These are phyloP conservation scores for Pangasius macronema DNA, from an alignment of 2,797 vertebrate genomes.

Conservation along the genomic window DNA sequence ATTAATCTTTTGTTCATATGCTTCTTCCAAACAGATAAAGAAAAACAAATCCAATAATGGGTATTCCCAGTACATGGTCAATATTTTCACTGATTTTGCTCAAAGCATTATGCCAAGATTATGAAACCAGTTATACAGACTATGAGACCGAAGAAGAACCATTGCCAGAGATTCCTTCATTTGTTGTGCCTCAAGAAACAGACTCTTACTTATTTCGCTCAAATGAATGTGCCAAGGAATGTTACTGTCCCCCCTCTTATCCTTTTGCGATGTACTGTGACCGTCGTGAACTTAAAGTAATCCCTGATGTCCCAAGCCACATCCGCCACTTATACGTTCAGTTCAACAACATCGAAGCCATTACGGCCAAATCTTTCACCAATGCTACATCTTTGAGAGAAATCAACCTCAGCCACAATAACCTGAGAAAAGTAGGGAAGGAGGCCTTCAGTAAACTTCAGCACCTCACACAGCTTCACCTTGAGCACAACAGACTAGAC, in stretches of 20 bases:
- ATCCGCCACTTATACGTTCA: slow-evolving; percentile 59
- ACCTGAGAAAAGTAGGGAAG: slow-evolving; percentile 69
- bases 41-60: slow-evolving; percentile 65
- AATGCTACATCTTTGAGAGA: slow-evolving; percentile 64
- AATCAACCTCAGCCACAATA: slow-evolving; percentile 81
- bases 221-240: slow-evolving; percentile 66
- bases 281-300: slow-evolving; percentile 72
- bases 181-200: not conserved
- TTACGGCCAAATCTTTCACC: not conserved
- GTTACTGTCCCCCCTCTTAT: slow-evolving; percentile 75
- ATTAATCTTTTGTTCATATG: slow-evolving; percentile 15
- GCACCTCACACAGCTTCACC: slow-evolving; percentile 73
- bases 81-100: slow-evolving; percentile 64
- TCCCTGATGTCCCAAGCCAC: slow-evolving; percentile 74
- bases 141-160: slow-evolving; percentile 9
- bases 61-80: slow-evolving; percentile 49
- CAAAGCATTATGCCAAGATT: slow-evolving; percentile 69
- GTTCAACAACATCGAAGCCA: not conserved
- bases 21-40: slow-evolving; percentile 59
- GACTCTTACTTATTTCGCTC: not conserved
- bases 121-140: not conserved
- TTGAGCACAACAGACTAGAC: slow-evolving; percentile 77
- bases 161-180: not conserved
- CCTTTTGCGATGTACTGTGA: slow-evolving; percentile 81
- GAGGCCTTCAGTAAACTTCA: slow-evolving; percentile 73